Evolutionary conservation across 2,888 invertebrate species (phyloP), one percentile per base, ranked within the genome.

Genomic region (Anoncus sp.): DNA sequence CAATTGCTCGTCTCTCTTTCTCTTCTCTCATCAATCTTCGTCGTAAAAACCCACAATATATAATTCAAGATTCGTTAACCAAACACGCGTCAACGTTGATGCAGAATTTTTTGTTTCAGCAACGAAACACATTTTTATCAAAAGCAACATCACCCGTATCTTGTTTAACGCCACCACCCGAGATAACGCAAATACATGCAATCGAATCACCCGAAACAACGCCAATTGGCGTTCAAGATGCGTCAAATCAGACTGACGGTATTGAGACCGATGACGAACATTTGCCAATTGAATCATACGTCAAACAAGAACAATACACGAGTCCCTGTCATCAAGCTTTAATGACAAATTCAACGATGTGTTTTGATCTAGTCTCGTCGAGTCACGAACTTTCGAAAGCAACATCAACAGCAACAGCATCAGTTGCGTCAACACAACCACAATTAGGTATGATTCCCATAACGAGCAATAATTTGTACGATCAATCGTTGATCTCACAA

Each of bases 161-260:
- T 76, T 93, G 94, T 74, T 92, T 95, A 20, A 95, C 95, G 0
- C 95, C 95, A 0, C 94, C 94, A 0, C 94, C 94, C 1, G 93
- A 93, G 83, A 92, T 93, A 0, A 91, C 92, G 0, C 92, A 93
- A 49, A 31, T 88, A 70, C 87, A 89, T 75, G 82, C 88, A 59
- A 87, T 90, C 83, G 87, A 88, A 55, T 81, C 82, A 22, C 92
- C 93, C 16, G 93, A 93, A 74, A 92, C 92, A 75, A 92, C 92
- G 2, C 92, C 93, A 47, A 84, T 87, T 1, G 94, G 94, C 77
- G 96, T 96, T n/a, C 96, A 94, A 88, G 96, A 97, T 86, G 96
- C 96, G 0, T 96, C 96, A 65, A 97, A 96, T 87, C 97, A 97
- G 91, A 97, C 97, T 0, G 96, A 97, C 85, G 94, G 95, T 20